Evolutionary conservation across 2,113 vertebrate species (phyloP), one percentile per base, ranked within the genome.

Genomic region (Cephalopterus ornatus): DNA sequence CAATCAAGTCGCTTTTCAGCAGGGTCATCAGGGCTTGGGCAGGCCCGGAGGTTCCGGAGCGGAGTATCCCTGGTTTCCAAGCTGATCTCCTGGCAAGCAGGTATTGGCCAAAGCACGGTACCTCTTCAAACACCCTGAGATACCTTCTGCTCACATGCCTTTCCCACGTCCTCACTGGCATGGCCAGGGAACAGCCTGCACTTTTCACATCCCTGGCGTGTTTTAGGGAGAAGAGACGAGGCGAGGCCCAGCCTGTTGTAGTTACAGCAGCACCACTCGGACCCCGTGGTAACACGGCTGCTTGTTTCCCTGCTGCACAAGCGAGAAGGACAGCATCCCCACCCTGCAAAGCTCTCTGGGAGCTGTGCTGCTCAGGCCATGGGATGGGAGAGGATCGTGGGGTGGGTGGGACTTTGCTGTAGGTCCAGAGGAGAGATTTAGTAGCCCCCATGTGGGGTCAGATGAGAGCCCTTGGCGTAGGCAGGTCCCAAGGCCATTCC

Each of bases 1-100:
- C 76, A 81, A 32, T 41, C 35, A 78, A 91, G 80, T 35, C 35
- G 37, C 76, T 92, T 92, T 91, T 61, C 73, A 95, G 35, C 21
- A 28, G 80, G 44, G 9, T 37, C 33, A 85, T 52, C 46, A 2
- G 35, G 62, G 59, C 75, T 83, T 39, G 71, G 21, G 66, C 62
- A 82, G 59, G 47, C 23, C 35, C 3, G 0, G 55, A 59, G 42
- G 33, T 61, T 91, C 87, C 80, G 39, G 16, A 53, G 35, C 0
- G 5, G 61, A 52, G 39, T 2, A 28, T 32, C 55, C 80, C 71
- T 17, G 1, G 4, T 53, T 74, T 70, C 53, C 55, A 65, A 47
- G 65, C 23, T 9, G 63, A 30, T 62, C 46, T 83, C 50, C 39
- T 77, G 93, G 52, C 58, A 88, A 70, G 72, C n/a, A 56, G 63